Conservation (phyloP, 2,113 vertebrate species). For the Corydoras maculifer region DNA sequence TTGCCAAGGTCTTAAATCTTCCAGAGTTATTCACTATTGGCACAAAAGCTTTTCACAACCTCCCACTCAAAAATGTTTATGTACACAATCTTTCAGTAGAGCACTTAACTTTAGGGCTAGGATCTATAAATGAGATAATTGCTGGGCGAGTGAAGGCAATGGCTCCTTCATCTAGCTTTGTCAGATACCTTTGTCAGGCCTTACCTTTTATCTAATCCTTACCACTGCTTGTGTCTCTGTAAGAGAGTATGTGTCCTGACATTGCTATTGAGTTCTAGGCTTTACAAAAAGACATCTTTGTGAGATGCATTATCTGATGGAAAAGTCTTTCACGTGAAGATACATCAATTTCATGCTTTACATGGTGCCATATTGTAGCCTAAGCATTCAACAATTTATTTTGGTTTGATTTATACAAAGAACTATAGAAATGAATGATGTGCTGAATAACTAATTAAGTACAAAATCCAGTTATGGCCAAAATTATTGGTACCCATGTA, state of each 20-base stretch:
- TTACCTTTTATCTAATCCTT: slow-evolving; percentile 57
- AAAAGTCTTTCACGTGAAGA: slow-evolving; percentile 55
- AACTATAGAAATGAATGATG: too few relatives aligned
- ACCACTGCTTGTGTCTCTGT: slow-evolving; percentile 16
- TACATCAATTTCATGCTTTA: slow-evolving; percentile 57
- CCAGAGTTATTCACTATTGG: slow-evolving; percentile 52
- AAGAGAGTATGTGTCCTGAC: slow-evolving; percentile 24
- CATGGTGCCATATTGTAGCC: neutral
- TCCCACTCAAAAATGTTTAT: slow-evolving; percentile 58
- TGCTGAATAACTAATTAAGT: too few relatives aligned
- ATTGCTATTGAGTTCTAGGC: slow-evolving; percentile 1
- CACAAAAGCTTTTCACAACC: slow-evolving; percentile 53
- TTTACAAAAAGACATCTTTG: slow-evolving; percentile 38
- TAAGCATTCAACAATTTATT: neutral
- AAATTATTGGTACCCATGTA: too few relatives aligned
- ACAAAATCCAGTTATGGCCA: too few relatives aligned
- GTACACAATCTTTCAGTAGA: slow-evolving; percentile 71
- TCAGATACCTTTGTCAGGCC: slow-evolving; percentile 63
- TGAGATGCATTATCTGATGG: slow-evolving; percentile 54
- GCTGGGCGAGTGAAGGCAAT: slow-evolving; percentile 57
- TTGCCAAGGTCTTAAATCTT: slow-evolving; percentile 52
- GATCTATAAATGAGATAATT: slow-evolving; percentile 64
- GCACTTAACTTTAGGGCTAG: slow-evolving; percentile 66
- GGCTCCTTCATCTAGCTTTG: slow-evolving; percentile 50
- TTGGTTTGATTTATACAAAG: too few relatives aligned